Evolutionary conservation across 2,888 invertebrate genomes (phyloP).

Genomic region (Zygothrica quintamaculata): DNA sequence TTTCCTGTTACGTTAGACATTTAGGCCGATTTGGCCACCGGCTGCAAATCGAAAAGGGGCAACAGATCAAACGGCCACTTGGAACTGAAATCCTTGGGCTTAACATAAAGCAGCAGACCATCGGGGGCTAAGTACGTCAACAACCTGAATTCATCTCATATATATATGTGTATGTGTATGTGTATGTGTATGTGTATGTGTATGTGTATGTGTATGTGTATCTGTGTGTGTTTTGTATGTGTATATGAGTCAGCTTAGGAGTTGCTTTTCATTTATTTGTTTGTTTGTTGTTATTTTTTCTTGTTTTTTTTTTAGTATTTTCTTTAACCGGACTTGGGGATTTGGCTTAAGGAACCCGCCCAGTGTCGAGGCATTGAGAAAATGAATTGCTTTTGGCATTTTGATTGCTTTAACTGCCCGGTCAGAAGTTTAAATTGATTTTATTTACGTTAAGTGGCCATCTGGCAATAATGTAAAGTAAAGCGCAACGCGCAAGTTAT

Average conservation of each 20-base stretch:
- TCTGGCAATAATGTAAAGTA: slow-evolving; percentile 62
- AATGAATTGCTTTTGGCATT: slow-evolving; percentile 50
- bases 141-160: slow-evolving; percentile 28
- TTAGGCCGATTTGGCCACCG: slow-evolving; percentile 63
- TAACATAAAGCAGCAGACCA: slow-evolving; percentile 51
- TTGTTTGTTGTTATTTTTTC: slow-evolving; percentile 12
- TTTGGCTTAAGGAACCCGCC: slow-evolving; percentile 21
- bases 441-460: slow-evolving; percentile 63
- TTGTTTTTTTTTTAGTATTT: slow-evolving; percentile 9
- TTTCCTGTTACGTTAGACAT: slow-evolving; percentile 73
- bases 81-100: slow-evolving; percentile 48
- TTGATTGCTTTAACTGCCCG: slow-evolving; percentile 47
- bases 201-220: neutral
- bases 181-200: neutral
- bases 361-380: neutral
- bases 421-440: slow-evolving; percentile 64
- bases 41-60: slow-evolving; percentile 53
- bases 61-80: slow-evolving; percentile 69
- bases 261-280: slow-evolving; percentile 33
- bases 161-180: neutral
- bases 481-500: slow-evolving; percentile 55
- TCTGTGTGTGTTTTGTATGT: slow-evolving; percentile 1
- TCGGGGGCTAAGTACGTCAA: slow-evolving; percentile 52
- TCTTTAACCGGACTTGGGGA: slow-evolving; percentile 29
- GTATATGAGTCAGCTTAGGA: slow-evolving; percentile 2